phyloP scores from a whole-genome alignment of 35 echinoderm and acorn worm species.

The Acanthaster planci region DNA sequence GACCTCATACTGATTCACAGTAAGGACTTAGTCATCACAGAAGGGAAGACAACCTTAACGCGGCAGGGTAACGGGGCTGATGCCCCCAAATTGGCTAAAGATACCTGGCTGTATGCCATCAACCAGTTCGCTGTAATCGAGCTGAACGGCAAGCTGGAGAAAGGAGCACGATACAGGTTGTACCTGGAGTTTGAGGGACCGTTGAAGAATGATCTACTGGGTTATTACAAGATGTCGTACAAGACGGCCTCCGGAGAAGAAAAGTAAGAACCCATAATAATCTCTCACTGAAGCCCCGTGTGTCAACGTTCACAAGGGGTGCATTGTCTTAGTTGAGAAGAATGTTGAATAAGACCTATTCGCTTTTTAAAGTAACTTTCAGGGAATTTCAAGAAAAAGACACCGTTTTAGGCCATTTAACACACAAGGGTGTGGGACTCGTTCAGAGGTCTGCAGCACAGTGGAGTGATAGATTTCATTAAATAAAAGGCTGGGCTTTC shows the following conservation, averaged over 20 bases:
- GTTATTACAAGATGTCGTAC: constrained; percentile 73
- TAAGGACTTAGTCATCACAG: constrained; percentile 44
- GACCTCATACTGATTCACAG: constrained; percentile 59
- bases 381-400: too few species aligned
- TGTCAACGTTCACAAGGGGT: too few species aligned
- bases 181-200: constrained; percentile 51
- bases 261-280: constrained; percentile 33
- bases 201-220: constrained; percentile 42
- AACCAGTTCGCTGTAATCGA: constrained; percentile 71
- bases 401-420: too few species aligned
- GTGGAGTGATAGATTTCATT: too few species aligned
- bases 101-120: constrained; percentile 34
- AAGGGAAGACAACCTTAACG: constrained; percentile 3
- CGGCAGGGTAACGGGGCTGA: neutral
- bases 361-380: too few species aligned
- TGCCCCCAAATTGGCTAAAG: constrained; percentile 17
- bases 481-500: too few species aligned
- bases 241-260: constrained; percentile 53
- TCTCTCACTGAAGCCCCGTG: too few species aligned
- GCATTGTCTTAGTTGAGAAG: too few species aligned
- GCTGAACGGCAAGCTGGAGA: constrained; percentile 53
- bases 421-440: too few species aligned
- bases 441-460: too few species aligned
- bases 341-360: too few species aligned
- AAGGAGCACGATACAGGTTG: constrained; percentile 40